These are phyloP conservation scores for Acheta domesticus DNA, from an alignment of 2,888 invertebrate genomes.

Conservation along the genomic window DNA sequence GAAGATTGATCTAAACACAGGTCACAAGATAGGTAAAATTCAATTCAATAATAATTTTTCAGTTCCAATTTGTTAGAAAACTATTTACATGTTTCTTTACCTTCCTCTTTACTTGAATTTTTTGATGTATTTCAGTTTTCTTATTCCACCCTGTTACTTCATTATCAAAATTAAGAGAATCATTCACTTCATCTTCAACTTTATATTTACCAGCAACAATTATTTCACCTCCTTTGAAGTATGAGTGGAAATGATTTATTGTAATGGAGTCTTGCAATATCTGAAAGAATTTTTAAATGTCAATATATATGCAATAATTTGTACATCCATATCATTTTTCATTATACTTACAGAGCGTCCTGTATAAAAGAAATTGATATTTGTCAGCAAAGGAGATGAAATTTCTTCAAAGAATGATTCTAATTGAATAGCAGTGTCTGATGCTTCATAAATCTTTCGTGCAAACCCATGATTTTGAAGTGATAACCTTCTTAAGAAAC, in stretches of 20 bases:
- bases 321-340: not conserved
- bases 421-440: constrained; percentile 64
- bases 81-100: not conserved
- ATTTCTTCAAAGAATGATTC: constrained; percentile 65
- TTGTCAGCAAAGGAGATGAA: constrained; percentile 62
- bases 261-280: constrained; percentile 53
- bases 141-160: constrained; percentile 28
- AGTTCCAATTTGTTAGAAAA: not conserved
- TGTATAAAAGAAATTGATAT: constrained; percentile 61
- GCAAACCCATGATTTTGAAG: constrained; percentile 65
- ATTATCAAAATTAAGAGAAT: constrained; percentile 28
- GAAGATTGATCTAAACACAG: not conserved
- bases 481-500: constrained; percentile 63
- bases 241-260: constrained; percentile 55
- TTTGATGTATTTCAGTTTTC: not conserved
- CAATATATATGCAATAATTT: not conserved
- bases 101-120: not conserved
- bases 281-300: constrained; percentile 40
- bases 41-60: not conserved
- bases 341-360: not conserved
- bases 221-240: constrained; percentile 61
- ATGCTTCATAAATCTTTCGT: constrained; percentile 66
- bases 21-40: not conserved
- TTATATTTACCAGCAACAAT: constrained; percentile 56
- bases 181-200: constrained; percentile 27